phyloP scores from a whole-genome alignment of 2,888 invertebrate species.

The Sipha maydis region DNA sequence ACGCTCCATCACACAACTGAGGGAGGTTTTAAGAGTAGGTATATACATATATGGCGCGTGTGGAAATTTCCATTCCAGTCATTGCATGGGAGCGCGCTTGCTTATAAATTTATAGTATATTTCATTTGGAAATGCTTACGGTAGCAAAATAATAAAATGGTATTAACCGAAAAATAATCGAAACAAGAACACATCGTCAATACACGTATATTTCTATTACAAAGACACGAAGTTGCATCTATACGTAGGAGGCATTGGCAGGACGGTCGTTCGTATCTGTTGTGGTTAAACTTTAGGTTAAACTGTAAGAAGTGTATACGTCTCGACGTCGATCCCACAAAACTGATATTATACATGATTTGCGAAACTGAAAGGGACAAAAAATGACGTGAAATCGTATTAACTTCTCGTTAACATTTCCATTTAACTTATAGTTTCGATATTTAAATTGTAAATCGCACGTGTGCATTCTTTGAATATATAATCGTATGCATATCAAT shows the following conservation, averaged over 20 bases:
- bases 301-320: neutral
- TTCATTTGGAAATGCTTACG: neutral
- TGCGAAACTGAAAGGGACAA: neutral
- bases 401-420: neutral
- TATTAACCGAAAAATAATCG: neutral
- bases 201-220: neutral
- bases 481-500: neutral
- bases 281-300: no score
- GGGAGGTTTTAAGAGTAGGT: neutral
- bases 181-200: neutral
- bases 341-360: neutral
- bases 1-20: neutral
- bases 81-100: neutral
- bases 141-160: neutral
- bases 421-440: neutral
- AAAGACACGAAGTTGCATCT: neutral
- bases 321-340: neutral
- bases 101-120: neutral
- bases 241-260: neutral
- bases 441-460: neutral
- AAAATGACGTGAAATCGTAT: neutral
- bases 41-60: neutral
- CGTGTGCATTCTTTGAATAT: neutral
- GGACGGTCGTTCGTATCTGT: neutral
- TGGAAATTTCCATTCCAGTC: slow-evolving; percentile 15